Conservation (phyloP, 2,113 vertebrate species). For the Eclectus roratus region DNA sequence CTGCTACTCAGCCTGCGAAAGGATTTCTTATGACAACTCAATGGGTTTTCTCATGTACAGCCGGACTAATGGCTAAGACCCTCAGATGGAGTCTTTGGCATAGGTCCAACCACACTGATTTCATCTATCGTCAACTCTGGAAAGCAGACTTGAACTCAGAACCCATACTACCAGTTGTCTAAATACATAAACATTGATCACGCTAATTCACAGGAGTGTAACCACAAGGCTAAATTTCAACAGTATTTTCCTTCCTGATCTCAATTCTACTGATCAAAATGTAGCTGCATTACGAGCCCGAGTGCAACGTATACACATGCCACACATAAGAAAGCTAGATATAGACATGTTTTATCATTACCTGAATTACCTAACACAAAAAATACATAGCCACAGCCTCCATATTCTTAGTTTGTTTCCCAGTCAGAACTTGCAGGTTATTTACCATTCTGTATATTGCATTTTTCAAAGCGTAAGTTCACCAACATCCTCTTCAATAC, state of each 20-base stretch:
- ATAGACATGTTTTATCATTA: neutral
- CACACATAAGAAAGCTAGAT: neutral
- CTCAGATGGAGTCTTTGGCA: constrained; percentile 32
- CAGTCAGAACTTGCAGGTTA: neutral
- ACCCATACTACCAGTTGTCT: neutral
- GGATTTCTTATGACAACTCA: neutral
- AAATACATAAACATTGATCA: neutral
- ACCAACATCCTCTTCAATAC: neutral
- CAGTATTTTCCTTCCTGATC: constrained; percentile 8
- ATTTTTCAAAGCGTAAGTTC: neutral
- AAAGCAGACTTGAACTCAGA: constrained; percentile 24
- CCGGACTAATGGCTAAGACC: neutral
- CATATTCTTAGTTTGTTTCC: neutral
- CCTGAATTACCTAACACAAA: neutral
- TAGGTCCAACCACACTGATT: neutral
- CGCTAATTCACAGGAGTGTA: neutral
- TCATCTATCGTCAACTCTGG: neutral
- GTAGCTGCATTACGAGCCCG: neutral
- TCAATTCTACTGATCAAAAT: neutral
- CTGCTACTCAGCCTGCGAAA: neutral
- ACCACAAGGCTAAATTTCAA: neutral
- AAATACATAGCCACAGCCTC: neutral
- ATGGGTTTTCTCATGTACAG: neutral
- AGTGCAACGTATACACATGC: neutral
- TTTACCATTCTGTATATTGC: neutral